These are phyloP conservation scores for Phylloscopus trochilus DNA, from an alignment of 2,113 vertebrate genomes.

Conservation along the genomic window DNA sequence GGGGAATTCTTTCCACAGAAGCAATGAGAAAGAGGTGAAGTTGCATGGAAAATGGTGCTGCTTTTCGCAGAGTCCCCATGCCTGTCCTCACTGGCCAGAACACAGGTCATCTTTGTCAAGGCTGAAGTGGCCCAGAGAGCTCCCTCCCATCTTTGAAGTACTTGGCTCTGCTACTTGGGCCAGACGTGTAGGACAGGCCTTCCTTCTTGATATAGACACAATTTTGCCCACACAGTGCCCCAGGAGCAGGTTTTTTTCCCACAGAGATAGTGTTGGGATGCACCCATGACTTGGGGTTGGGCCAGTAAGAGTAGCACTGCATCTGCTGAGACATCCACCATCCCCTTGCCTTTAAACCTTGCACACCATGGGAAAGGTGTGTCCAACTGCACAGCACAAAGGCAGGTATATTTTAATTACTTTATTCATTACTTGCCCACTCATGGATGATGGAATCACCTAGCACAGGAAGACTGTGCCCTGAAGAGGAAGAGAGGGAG, in stretches of 20 bases:
- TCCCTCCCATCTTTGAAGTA: not conserved
- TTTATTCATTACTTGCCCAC: not conserved
- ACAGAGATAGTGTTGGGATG: not conserved
- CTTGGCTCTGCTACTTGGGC: not conserved
- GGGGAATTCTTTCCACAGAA: not conserved
- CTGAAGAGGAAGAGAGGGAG: not conserved
- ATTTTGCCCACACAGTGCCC: not conserved
- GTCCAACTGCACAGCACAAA: not conserved
- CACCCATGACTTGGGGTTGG: not conserved
- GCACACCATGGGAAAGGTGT: not conserved
- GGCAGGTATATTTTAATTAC: accelerated
- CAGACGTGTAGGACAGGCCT: not conserved
- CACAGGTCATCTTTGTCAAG: not conserved
- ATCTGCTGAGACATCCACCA: not conserved
- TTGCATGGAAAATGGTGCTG: not conserved
- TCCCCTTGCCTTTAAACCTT: not conserved
- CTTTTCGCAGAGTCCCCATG: not conserved
- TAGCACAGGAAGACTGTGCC: not conserved
- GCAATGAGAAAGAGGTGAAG: not conserved
- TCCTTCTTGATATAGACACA: not conserved
- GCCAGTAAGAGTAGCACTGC: not conserved
- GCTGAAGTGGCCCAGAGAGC: not conserved
- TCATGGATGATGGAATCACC: accelerated
- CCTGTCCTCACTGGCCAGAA: not conserved
- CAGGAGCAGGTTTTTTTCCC: not conserved